Percentiles rank a stretch among this genome's conserved stretches.
Conservation (phyloP, 2,797 vertebrate species). For the Crypturellus tataupa region DNA sequence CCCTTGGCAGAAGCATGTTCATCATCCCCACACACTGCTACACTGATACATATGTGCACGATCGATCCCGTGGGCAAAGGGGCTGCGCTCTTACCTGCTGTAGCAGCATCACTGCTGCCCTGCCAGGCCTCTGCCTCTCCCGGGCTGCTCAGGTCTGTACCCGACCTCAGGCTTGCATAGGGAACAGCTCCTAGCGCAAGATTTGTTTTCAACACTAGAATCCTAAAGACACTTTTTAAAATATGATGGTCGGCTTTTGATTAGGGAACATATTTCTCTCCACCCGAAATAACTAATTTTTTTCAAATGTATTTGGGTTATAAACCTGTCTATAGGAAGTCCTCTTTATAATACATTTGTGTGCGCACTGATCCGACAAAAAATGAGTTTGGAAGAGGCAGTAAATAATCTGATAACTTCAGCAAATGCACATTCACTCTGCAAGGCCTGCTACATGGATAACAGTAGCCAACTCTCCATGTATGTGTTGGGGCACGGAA, state of each 20-base stretch:
- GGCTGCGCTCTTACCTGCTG: conserved; percentile 32
- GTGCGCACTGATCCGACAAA: neutral
- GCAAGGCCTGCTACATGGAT: neutral
- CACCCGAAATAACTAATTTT: neutral
- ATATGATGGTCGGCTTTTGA: neutral
- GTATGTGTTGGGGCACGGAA: accelerated
- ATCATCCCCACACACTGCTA: too few relatives aligned
- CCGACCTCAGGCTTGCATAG: conserved; percentile 3
- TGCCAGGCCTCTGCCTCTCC: too few relatives aligned
- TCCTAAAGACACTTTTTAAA: neutral
- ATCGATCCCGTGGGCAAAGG: accelerated
- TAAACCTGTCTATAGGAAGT: neutral
- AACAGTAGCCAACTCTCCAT: neutral
- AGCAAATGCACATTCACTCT: accelerated
- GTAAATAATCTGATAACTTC: neutral
- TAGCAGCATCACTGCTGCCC: neutral
- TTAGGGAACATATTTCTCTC: neutral
- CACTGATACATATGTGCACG: accelerated
- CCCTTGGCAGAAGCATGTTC: neutral
- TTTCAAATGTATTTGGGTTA: neutral
- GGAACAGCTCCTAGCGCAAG: neutral
- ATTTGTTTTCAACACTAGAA: neutral
- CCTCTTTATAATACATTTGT: neutral
- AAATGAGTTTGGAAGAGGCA: neutral
- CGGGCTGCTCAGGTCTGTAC: neutral